phyloP scores from a whole-genome alignment of 1,140 invertebrate species.

The Fopius arisanus region DNA sequence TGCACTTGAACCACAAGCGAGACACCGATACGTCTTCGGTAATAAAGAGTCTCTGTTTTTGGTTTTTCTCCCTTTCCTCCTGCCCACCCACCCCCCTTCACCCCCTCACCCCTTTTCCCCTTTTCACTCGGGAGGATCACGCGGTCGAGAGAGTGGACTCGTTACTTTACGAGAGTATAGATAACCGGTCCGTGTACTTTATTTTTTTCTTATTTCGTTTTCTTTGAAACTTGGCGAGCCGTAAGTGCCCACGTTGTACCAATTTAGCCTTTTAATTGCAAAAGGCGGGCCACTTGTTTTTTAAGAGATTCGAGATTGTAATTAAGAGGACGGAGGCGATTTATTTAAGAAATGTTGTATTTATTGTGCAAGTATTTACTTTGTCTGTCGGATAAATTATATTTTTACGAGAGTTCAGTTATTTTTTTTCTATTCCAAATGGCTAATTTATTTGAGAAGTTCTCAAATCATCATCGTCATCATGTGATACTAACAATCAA shows the following conservation, averaged over 20 bases:
- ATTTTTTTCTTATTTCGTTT: background rate
- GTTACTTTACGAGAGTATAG: constrained; percentile 14
- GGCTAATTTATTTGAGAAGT: no score
- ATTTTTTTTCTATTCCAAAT: no score
- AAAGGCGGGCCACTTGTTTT: constrained; percentile 6
- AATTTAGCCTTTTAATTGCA: constrained; percentile 15
- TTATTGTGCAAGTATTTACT: background rate
- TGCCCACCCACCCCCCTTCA: background rate
- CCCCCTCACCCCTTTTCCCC: background rate
- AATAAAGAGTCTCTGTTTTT: constrained; percentile 7
- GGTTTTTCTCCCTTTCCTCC: background rate
- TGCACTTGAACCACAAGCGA: constrained; percentile 1
- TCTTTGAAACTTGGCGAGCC: background rate
- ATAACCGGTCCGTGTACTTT: background rate
- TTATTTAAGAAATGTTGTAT: constrained; percentile 1
- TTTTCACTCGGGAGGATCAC: background rate
- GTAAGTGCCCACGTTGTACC: constrained; percentile 8
- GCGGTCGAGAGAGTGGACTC: constrained; percentile 13
- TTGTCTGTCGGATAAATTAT: background rate
- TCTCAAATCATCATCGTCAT: no score
- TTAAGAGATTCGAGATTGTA: background rate
- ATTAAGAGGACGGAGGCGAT: background rate
- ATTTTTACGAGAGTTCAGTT: background rate
- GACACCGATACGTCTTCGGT: constrained; percentile 6
- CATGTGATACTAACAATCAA: no score